phyloP scores from a whole-genome alignment of 2,888 invertebrate genomes.

The Stratiomys singularior region DNA sequence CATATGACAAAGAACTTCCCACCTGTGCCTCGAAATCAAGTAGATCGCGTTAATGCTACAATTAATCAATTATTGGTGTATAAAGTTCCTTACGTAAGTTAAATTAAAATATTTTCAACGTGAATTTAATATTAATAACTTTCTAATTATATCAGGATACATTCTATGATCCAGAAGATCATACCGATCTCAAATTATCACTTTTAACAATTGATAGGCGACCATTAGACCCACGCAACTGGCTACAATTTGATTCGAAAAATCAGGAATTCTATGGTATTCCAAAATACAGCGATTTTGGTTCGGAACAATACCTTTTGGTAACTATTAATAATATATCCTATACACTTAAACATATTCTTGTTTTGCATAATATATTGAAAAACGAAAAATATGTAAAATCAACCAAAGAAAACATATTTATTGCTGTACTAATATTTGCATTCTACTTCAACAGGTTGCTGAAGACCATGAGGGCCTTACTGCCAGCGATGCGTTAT shows the following conservation, averaged over 20 bases:
- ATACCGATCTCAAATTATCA: constrained; percentile 78
- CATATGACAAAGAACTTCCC: constrained; percentile 73
- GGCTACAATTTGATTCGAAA: constrained; percentile 89
- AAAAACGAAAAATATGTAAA: too few relatives aligned
- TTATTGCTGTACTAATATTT: too few relatives aligned
- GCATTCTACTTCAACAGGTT: constrained; percentile 67
- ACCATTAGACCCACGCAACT: constrained; percentile 74
- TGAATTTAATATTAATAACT: constrained; percentile 1
- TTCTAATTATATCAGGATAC: constrained; percentile 71
- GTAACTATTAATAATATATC: constrained; percentile 60
- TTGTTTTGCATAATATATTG: too few relatives aligned
- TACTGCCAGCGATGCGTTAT: constrained; percentile 81
- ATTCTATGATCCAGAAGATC: constrained; percentile 90
- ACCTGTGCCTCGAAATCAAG: constrained; percentile 84
- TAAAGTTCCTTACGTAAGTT: constrained; percentile 79
- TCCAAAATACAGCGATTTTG: constrained; percentile 77
- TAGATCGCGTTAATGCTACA: constrained; percentile 84
- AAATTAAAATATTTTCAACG: background rate
- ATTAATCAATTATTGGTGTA: constrained; percentile 84
- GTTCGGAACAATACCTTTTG: constrained; percentile 81
- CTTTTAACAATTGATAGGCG: constrained; percentile 78
- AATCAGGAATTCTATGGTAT: constrained; percentile 92
- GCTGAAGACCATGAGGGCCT: constrained; percentile 80
- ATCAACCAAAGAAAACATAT: background rate
- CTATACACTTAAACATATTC: too few relatives aligned